Evolutionary conservation across 1,140 invertebrate genomes (phyloP), one percentile per base, ranked within the genome.

Genomic region (Paraescarpia echinospica): DNA sequence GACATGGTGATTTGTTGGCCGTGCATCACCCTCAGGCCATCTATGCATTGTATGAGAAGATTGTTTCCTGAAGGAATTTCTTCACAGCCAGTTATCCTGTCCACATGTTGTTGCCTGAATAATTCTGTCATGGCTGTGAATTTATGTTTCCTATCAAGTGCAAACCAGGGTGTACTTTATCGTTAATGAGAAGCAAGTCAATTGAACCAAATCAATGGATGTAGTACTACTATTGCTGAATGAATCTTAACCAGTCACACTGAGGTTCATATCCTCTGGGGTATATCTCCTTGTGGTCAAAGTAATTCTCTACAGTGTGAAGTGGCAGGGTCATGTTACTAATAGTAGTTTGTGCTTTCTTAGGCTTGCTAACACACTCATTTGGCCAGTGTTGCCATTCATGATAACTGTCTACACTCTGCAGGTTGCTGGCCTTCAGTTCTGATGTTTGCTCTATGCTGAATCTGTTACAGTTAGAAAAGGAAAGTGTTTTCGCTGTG

Each of bases 31-130:
- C 59, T 77, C 22, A 77, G 59, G 59, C 59, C 27, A 5, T n/a
- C n/a, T n/a, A n/a, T 77, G 22, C 59, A 22, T 77, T 27, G 22
- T 31, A 77, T 77, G 59, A 22, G 59, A 77, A 77, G 59, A 27
- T 77, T 77, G 59, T 77, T 77, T 77, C 59, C 59, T 77, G 59
- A 77, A 77, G 59, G 59, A 77, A 77, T 27, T 77, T 77, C 59
- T 77, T 77, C 22, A 77, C 59, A 77, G 4, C 0, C 59, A 27
- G 18, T 77, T 77, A 77, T 77, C 59, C 59, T 77, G 59, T 12
- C 59, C 59, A 77, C 22, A 27, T 41, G 59, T 77, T 18, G 59
- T 77, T 18, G 59, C 8, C 27, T 77, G 59, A 27, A 77, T 77
- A 77, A 77, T 77, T 77, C 59, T 77, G 59, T 77, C 59, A 77